Percentiles rank a stretch among this genome's conserved stretches.
Conservation (phyloP, 1,140 invertebrate species). For the Megalopta genalis region DNA sequence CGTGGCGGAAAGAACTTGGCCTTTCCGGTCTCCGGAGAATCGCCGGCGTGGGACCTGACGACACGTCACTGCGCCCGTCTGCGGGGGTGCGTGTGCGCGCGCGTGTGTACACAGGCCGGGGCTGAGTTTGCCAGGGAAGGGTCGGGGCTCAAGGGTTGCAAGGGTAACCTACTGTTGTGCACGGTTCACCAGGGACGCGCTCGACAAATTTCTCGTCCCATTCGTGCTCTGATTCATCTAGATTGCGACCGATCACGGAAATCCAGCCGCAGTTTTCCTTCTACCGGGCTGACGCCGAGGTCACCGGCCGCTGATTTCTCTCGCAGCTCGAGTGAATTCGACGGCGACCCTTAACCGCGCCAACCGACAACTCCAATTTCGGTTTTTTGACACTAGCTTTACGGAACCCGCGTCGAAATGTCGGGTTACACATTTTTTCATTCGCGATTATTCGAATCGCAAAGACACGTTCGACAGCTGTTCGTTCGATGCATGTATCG, state of each 20-base stretch:
- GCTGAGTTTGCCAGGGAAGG: slow-evolving; percentile 52
- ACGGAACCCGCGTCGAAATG: too few species aligned
- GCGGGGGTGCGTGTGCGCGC: not conserved
- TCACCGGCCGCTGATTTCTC: too few species aligned
- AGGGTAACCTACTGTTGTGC: slow-evolving; percentile 62
- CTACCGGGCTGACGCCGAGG: too few species aligned
- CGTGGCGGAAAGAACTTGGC: slow-evolving; percentile 57
- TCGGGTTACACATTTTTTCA: too few species aligned
- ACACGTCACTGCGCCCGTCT: slow-evolving; percentile 51
- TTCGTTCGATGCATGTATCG: too few species aligned
- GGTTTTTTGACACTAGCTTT: too few species aligned
- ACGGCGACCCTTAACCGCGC: too few species aligned
- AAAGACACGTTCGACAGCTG: too few species aligned
- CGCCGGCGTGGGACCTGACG: slow-evolving; percentile 52
- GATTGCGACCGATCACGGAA: slow-evolving; percentile 23
- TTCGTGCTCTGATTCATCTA: slow-evolving; percentile 33
- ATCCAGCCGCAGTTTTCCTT: not conserved
- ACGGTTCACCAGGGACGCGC: slow-evolving; percentile 57
- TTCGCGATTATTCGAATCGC: too few species aligned
- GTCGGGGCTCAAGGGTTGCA: slow-evolving; percentile 62
- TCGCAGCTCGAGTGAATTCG: too few species aligned
- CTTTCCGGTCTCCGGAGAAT: slow-evolving; percentile 60
- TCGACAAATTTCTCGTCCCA: slow-evolving; percentile 54
- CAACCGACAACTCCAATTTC: too few species aligned
- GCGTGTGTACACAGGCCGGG: slow-evolving; percentile 17